phyloP scores from a whole-genome alignment of 2,888 invertebrate genomes.

The Pecten maximus region DNA sequence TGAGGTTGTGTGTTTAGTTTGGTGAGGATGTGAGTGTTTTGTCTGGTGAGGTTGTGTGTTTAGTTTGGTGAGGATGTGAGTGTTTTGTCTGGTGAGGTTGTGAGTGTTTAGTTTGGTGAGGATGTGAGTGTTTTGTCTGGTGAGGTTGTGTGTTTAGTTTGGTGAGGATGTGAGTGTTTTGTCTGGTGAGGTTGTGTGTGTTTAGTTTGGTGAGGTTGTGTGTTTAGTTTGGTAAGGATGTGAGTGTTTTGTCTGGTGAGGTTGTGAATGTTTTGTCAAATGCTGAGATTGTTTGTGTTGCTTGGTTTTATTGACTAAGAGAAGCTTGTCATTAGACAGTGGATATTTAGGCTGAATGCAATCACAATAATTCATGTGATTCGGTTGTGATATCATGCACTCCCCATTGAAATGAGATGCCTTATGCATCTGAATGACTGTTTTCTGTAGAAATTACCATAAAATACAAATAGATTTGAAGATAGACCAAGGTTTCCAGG shows the following conservation, averaged over 20 bases:
- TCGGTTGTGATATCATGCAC: conserved; percentile 7
- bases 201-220: not conserved
- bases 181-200: too few species aligned
- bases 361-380: conserved; percentile 13
- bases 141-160: too few species aligned
- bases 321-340: not conserved
- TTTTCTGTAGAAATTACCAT: conserved; percentile 22
- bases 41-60: too few species aligned
- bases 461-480: conserved; percentile 33
- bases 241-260: too few species aligned
- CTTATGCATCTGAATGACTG: conserved; percentile 29
- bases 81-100: too few species aligned
- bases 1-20: too few species aligned
- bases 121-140: too few species aligned
- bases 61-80: too few species aligned
- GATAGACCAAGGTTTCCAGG: conserved; percentile 4
- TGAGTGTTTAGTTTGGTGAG: too few species aligned
- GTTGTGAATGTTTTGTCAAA: not conserved
- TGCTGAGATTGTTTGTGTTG: not conserved
- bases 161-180: too few species aligned
- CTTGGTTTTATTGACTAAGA: not conserved
- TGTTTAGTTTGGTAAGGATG: not conserved
- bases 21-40: too few species aligned
- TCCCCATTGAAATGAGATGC: conserved; percentile 15
- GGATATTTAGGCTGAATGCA: not conserved